Base-by-base conservation (phyloP, 2,797 vertebrate species). In the Sternotherus odoratus region DNA sequence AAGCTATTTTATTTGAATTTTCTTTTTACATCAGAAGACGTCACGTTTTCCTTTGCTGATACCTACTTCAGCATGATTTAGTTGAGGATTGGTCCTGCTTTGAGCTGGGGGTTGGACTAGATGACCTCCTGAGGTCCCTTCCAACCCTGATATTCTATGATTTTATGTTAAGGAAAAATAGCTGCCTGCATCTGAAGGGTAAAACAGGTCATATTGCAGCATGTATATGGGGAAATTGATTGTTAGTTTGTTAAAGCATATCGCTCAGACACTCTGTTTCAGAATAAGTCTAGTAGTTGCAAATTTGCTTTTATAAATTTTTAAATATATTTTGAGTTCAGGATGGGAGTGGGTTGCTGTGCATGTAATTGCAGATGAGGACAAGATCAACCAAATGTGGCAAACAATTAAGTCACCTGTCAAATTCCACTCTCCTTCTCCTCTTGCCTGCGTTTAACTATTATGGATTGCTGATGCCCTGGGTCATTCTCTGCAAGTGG, bases 221-320 rank as follows among this genome's bases (percentile, higher is more conserved):
- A 33, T 9, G 4, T 75, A 1, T 0, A 3, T 91, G 15, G 8
- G 85, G 56, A 94, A 92, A 66, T 2, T 60, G 54, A 39, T 26
- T 60, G 12, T 39, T 77, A 6, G 12, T 74, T 86, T 89, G 3
- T 92, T 92, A 84, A 49, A 24, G 23, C n/a, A 26, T 24, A n/a
- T 15, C 50, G 6, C 13, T 17, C 8, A 49, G 4, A 2, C 17
- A 50, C 36, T 0, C 0, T 75, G 2, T 81, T 79, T 21, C 30
- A 90, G 80, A 77, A 36, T 21, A 5, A 5, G 16, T 36, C 19
- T 78, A 89, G 21, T 63, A 33, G n/a, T 60, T 69, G 15, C 49
- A 1, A 24, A 77, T 54, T 2, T 82, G 1, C 9, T 87, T 43
- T 49, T 50, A 28, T 43, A 23, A 86, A 0, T 77, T 79, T 86